A percentile compares a stretch with the other conserved stretches of the same genome.
These are phyloP conservation scores for Xestia sexstrigata DNA, from an alignment of 2,888 invertebrate species.

Conservation along the genomic window DNA sequence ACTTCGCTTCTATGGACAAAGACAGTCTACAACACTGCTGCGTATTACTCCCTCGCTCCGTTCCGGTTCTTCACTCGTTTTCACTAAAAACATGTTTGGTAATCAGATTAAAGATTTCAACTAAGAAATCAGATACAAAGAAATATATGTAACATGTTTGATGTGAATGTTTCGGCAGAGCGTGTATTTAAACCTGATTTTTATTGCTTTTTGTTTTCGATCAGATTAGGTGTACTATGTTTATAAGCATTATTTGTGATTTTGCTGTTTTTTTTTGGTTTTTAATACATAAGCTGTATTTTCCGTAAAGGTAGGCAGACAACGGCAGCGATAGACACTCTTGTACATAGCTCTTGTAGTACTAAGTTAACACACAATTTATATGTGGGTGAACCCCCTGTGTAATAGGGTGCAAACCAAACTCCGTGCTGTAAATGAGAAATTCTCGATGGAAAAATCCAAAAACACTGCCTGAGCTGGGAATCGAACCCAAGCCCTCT, in stretches of 20 bases:
- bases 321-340: neutral
- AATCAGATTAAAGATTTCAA: too few species aligned
- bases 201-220: neutral
- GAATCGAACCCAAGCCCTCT: neutral
- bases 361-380: neutral
- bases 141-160: neutral
- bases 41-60: neutral
- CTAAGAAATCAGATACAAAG: neutral
- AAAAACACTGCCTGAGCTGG: neutral
- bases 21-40: neutral
- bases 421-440: neutral
- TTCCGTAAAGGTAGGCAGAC: too few species aligned
- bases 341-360: neutral
- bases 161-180: neutral
- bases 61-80: neutral
- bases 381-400: neutral
- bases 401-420: neutral
- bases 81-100: neutral
- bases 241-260: neutral
- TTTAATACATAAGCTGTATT: too few species aligned
- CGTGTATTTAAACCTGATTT: too few species aligned
- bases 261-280: neutral
- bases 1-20: neutral
- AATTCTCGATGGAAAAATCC: neutral
- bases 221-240: neutral